Percentiles rank a stretch among this genome's conserved stretches.
Evolutionary conservation across 2,888 invertebrate species (phyloP).

Genomic region (Hesperia comma): DNA sequence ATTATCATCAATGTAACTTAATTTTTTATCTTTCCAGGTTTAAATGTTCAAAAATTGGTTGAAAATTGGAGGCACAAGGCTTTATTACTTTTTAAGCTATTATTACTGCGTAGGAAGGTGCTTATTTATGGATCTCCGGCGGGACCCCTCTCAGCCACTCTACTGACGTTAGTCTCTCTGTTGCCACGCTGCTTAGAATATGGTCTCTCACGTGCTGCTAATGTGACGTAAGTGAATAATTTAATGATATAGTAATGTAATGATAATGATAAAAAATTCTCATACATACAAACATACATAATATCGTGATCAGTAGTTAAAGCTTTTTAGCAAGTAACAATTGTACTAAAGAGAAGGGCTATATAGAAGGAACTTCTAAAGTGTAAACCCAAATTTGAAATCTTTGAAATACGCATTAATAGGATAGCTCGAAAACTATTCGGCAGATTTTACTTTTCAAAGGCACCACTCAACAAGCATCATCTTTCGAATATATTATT

Average conservation of each 20-base stretch:
- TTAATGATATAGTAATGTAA: no score
- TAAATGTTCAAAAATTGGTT: constrained; percentile 92
- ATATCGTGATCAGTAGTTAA: no score
- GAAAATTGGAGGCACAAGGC: constrained; percentile 96
- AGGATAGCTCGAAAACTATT: no score
- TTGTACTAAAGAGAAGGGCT: no score
- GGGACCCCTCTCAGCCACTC: constrained; percentile 92
- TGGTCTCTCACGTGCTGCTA: constrained; percentile 92
- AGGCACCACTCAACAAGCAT: no score
- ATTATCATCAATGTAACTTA: not conserved
- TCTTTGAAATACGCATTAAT: no score
- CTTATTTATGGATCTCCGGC: constrained; percentile 97
- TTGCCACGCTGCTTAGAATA: constrained; percentile 95
- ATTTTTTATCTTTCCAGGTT: constrained; percentile 81
- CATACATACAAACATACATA: not conserved
- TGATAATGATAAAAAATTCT: not conserved
- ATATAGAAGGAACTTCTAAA: no score
- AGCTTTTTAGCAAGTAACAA: no score
- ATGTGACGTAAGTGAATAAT: constrained; percentile 85
- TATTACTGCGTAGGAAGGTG: constrained; percentile 94
- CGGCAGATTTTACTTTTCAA: no score
- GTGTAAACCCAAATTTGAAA: no score
- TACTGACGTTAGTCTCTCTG: constrained; percentile 94
- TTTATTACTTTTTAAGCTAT: constrained; percentile 94
- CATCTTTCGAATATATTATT: no score